phyloP scores from a whole-genome alignment of 2,113 vertebrate genomes.

The Quiscalus mexicanus region DNA sequence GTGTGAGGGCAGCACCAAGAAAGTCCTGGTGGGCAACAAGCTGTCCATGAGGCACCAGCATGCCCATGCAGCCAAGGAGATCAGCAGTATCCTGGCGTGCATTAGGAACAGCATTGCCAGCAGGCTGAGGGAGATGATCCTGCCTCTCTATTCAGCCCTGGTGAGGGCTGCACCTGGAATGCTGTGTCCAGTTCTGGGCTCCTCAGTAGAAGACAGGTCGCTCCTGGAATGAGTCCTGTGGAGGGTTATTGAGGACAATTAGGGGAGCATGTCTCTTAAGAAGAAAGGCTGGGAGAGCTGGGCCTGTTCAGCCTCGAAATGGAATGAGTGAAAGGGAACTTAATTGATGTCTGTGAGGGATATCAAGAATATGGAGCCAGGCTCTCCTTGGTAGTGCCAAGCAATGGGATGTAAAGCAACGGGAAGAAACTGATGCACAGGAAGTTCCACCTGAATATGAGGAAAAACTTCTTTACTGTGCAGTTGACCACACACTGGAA shows the following conservation, averaged over 20 bases:
- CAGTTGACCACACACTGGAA: background rate
- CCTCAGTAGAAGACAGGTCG: too few relatives aligned
- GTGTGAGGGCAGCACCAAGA: rapidly evolving
- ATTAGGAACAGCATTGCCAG: background rate
- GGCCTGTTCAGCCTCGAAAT: background rate
- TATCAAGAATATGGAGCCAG: background rate
- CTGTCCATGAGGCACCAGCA: background rate
- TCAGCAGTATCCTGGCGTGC: background rate
- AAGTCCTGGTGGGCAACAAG: background rate
- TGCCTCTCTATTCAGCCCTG: background rate
- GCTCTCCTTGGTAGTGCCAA: background rate
- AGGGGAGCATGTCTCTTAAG: background rate
- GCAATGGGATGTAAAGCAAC: background rate
- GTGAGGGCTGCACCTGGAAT: background rate
- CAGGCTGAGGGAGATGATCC: background rate
- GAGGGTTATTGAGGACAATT: background rate
- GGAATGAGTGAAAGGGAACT: rapidly evolving
- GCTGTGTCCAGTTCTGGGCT: background rate
- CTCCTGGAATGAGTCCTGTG: rapidly evolving
- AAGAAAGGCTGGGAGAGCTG: background rate
- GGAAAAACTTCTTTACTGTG: background rate
- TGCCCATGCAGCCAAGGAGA: background rate
- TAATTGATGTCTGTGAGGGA: too few relatives aligned
- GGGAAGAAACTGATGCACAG: background rate
- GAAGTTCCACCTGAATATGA: background rate